Evolutionary conservation across 2,888 invertebrate species (phyloP).

Genomic region (Prenolepis imparis): DNA sequence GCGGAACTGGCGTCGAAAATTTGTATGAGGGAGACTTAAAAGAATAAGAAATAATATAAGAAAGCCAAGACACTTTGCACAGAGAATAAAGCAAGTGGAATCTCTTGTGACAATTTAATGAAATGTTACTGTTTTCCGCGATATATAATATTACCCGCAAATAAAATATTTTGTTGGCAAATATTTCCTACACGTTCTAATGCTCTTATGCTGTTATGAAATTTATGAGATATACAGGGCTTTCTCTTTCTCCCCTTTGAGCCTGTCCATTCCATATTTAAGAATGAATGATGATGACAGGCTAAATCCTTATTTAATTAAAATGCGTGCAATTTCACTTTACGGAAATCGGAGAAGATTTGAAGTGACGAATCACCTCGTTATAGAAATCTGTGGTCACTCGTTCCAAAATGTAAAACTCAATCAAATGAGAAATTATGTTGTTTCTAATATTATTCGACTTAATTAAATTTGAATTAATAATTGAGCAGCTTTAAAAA

Average conservation of each 20-base stretch:
- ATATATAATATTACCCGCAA: neutral
- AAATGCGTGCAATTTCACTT: neutral
- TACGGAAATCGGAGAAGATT: neutral
- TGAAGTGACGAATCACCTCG: neutral
- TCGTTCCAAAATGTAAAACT: neutral
- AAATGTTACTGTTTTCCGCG: neutral
- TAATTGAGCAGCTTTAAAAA: too few relatives aligned
- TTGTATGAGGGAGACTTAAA: neutral
- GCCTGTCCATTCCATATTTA: neutral
- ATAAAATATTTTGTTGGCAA: neutral
- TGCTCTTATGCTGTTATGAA: neutral
- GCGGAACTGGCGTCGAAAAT: neutral
- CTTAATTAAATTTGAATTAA: neutral
- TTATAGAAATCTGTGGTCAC: neutral
- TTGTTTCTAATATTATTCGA: neutral
- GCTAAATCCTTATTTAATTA: neutral
- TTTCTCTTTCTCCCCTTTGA: too few relatives aligned
- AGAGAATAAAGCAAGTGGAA: neutral
- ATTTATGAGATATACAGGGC: neutral
- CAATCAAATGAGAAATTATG: neutral
- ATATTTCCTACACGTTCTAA: neutral
- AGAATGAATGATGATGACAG: neutral
- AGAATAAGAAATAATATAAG: too few relatives aligned
- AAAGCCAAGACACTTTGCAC: neutral
- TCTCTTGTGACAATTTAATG: neutral